Base-by-base conservation (phyloP, 2,113 vertebrate genomes). In the Corythornis vintsioides region DNA sequence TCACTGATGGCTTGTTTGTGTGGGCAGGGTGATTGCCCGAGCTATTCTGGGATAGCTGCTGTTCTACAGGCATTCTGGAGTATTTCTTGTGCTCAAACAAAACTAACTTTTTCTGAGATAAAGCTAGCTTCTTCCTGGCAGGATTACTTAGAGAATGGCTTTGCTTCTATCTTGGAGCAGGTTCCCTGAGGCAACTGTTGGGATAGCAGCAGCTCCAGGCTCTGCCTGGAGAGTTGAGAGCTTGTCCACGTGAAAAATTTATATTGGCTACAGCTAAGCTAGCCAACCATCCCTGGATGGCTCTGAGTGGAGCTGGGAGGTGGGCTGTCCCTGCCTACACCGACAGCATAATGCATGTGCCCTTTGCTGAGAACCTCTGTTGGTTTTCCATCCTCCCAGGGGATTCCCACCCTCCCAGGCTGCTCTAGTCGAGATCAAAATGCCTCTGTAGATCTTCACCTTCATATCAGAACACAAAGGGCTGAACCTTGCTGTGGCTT, bases 211-310 rank as follows among this genome's bases (percentile, higher is more conserved):
- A 56, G 55, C 55, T 56, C 55, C 29, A 56, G 55, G 29, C n/a
- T 70, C 31, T 70, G 28, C 56, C 15, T 64, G 73, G 29, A 71
- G 52, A 74, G 9, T 0, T 67, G 76, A 31, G 64, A 88, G 14
- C 42, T 86, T 48, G 12, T 42, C 56, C 22, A 6, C 3, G 15
- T 70, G 56, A 76, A 66, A 57, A 86, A 43, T 9, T 22, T 2
- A 70, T 24, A 0, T 21, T 26, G 11, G 60, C 76, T 74, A 8
- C 69, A 77, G 43, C 65, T 9, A 15, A 21, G 42, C 45, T 40
- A 59, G 55, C 10, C 45, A 60, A 1, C 15, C 38, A 15, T 21
- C 53, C 81, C 56, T 0, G 0, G 11, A 20, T 0, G 35, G 26
- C 31, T 60, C 47, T 6, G 7, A 65, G 61, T 2, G 1, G 9